These are phyloP conservation scores for Eustalomyia histrio DNA, from an alignment of 2,888 invertebrate genomes.

Conservation along the genomic window DNA sequence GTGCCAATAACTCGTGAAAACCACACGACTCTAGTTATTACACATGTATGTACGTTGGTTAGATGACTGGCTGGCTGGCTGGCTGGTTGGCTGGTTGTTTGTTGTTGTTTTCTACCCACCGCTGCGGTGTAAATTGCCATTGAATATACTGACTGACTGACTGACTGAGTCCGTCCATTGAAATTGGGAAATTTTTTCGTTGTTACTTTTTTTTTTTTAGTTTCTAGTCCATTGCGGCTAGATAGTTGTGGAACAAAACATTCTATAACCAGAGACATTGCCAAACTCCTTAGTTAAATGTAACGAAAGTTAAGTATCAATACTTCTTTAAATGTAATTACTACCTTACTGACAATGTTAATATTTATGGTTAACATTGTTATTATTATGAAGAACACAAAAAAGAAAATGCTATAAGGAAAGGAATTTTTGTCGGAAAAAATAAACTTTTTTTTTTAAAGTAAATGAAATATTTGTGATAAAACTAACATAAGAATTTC, in stretches of 20 bases:
- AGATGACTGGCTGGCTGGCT: constrained; percentile 34
- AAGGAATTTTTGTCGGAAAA: constrained; percentile 32
- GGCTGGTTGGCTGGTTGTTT: constrained; percentile 38
- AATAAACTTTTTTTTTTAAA: neutral
- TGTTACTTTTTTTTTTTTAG: constrained; percentile 1
- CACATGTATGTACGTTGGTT: constrained; percentile 28
- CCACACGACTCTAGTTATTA: constrained; percentile 58
- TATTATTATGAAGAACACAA: constrained; percentile 1
- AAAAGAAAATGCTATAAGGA: constrained; percentile 4
- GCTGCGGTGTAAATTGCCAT: constrained; percentile 62
- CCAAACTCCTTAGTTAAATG: constrained; percentile 41
- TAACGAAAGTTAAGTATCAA: constrained; percentile 55
- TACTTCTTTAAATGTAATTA: constrained; percentile 70
- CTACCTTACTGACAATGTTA: constrained; percentile 73
- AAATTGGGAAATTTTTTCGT: constrained; percentile 47
- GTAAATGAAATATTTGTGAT: constrained; percentile 40
- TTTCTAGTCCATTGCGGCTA: constrained; percentile 6
- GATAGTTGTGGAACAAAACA: neutral
- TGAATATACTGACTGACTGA: constrained; percentile 23
- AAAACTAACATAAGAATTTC: constrained; percentile 4
- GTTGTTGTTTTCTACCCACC: constrained; percentile 56
- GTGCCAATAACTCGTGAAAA: constrained; percentile 64
- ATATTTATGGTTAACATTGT: constrained; percentile 67
- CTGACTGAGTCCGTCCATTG: constrained; percentile 36
- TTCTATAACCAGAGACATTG: constrained; percentile 23